Percentiles rank a stretch among this genome's conserved stretches.
phyloP scores from a whole-genome alignment of 1,140 invertebrate species.

The Orius insidiosus region DNA sequence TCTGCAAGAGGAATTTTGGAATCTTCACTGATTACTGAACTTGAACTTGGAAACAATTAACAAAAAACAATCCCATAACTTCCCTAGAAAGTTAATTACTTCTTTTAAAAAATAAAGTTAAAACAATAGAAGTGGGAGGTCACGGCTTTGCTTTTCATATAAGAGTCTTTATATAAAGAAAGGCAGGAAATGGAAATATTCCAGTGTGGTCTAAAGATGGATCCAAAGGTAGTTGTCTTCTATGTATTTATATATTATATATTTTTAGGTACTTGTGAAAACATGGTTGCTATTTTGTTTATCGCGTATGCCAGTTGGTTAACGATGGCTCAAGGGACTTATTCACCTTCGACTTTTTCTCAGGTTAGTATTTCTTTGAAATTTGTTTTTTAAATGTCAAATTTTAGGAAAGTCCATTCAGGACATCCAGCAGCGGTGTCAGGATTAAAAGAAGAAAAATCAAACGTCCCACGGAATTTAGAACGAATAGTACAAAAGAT shows the following conservation, averaged over 20 bases:
- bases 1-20: too few relatives aligned
- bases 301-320: neutral
- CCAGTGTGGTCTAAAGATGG: too few relatives aligned
- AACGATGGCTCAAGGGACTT: neutral
- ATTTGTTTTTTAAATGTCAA: neutral
- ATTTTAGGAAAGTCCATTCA: neutral
- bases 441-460: conserved; percentile 8
- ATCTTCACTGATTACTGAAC: too few relatives aligned
- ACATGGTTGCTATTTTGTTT: conserved; percentile 1
- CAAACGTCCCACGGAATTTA: conserved; percentile 4
- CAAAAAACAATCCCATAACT: too few relatives aligned
- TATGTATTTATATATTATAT: neutral
- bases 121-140: too few relatives aligned
- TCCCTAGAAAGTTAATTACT: too few relatives aligned
- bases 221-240: too few relatives aligned
- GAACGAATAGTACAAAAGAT: neutral
- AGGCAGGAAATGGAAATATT: too few relatives aligned
- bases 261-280: neutral
- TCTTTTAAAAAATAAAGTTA: too few relatives aligned
- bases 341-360: neutral
- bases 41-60: too few relatives aligned
- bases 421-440: neutral
- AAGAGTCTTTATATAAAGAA: too few relatives aligned
- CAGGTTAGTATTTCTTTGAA: neutral
- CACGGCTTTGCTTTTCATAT: too few relatives aligned